Conservation (phyloP, 2,113 vertebrate genomes). For the Marmota monax region DNA sequence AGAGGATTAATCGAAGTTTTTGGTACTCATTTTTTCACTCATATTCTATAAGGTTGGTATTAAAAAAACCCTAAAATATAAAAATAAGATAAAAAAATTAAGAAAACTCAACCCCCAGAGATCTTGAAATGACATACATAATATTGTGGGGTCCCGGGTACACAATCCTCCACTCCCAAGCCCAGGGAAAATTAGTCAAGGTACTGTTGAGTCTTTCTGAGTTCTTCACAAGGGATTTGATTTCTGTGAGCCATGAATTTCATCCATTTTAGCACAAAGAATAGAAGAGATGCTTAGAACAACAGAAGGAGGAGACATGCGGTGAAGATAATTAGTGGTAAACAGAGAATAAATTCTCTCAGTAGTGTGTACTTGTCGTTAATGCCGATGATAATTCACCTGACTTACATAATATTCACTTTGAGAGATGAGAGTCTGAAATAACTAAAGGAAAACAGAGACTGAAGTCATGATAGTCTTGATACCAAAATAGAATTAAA, state of each 20-base stretch:
- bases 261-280: conserved; percentile 58
- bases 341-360: conserved; percentile 86
- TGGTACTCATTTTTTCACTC: conserved; percentile 74
- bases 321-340: conserved; percentile 81
- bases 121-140: conserved; percentile 48
- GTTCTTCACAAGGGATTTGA: conserved; percentile 54
- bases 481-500: conserved; percentile 79
- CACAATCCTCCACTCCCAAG: not conserved
- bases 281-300: conserved; percentile 60
- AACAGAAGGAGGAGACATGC: conserved; percentile 80
- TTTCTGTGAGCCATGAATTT: conserved; percentile 65
- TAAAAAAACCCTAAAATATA: not conserved
- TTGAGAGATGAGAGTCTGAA: conserved; percentile 75
- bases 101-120: not conserved
- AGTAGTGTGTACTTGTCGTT: conserved; percentile 86
- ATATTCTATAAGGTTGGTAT: conserved; percentile 50
- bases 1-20: conserved; percentile 64
- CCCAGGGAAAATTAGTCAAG: conserved; percentile 67
- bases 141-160: not conserved
- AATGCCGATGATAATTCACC: conserved; percentile 82
- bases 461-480: conserved; percentile 74
- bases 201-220: not conserved
- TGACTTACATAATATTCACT: conserved; percentile 81
- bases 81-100: conserved; percentile 32
- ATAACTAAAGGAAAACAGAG: conserved; percentile 72